These are phyloP conservation scores for Pseudocheirus occidentalis DNA, from an alignment of 2,797 vertebrate genomes.

Conservation along the genomic window DNA sequence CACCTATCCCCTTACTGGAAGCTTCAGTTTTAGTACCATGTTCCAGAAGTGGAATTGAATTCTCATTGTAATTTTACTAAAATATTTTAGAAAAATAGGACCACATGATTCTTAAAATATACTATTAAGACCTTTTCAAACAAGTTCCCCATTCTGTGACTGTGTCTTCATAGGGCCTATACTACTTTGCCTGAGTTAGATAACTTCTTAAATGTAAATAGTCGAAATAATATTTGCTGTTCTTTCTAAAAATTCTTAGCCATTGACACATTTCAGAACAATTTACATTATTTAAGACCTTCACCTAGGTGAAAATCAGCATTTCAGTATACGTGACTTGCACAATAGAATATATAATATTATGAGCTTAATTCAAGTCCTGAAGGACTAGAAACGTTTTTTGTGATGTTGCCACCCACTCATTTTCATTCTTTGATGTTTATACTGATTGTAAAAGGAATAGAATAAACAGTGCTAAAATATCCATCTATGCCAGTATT, in stretches of 20 bases:
- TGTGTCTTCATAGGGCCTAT: slow-evolving; percentile 21
- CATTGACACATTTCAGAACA: slow-evolving; percentile 14
- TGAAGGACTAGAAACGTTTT: neutral
- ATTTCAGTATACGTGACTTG: neutral
- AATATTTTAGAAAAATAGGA: slow-evolving; percentile 39
- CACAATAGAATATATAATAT: neutral
- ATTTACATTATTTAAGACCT: slow-evolving; percentile 13
- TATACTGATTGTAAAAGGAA: neutral
- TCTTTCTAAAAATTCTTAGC: slow-evolving; percentile 32
- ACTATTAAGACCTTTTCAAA: slow-evolving; percentile 58
- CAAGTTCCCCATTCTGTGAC: neutral
- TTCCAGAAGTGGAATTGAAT: slow-evolving; percentile 36
- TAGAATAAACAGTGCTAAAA: neutral
- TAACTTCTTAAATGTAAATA: slow-evolving; percentile 35
- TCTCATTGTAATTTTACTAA: slow-evolving; percentile 42
- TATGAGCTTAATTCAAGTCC: neutral
- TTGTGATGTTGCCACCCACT: neutral
- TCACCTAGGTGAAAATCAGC: neutral
- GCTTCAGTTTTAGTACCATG: slow-evolving; percentile 49
- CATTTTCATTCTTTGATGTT: neutral
- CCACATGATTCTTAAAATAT: slow-evolving; percentile 60
- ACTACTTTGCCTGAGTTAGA: slow-evolving; percentile 20
- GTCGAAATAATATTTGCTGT: slow-evolving; percentile 61
- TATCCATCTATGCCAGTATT: neutral
- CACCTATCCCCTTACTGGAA: neutral